Percentiles rank a stretch among this genome's conserved stretches.
Conservation (phyloP, 1,140 invertebrate species). For the Ceratitis capitata region DNA sequence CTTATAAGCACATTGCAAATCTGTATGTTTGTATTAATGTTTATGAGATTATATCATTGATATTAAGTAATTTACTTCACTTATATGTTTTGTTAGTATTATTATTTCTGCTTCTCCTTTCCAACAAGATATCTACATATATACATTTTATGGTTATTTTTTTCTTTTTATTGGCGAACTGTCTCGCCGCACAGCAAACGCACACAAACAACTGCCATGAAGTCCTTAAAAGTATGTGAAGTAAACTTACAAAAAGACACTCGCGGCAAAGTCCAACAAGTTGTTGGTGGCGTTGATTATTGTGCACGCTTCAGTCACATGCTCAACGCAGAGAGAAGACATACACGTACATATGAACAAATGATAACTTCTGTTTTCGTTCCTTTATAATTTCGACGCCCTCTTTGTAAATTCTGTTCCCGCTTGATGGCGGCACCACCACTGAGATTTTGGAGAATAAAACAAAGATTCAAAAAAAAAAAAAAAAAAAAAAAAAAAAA, state of each 20-base stretch:
- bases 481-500: background rate
- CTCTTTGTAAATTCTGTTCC: background rate
- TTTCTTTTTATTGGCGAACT: background rate
- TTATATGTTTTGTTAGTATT: background rate
- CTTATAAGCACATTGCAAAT: too few relatives aligned
- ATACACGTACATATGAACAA: background rate
- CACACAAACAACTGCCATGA: background rate
- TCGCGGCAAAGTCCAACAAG: background rate
- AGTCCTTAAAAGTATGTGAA: background rate
- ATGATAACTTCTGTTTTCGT: background rate
- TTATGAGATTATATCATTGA: background rate
- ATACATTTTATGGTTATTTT: background rate
- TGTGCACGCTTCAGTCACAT: constrained; percentile 20
- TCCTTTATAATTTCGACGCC: background rate
- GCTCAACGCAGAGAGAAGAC: background rate
- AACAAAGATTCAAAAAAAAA: background rate
- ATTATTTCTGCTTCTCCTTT: background rate
- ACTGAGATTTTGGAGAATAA: background rate
- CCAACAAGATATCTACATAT: background rate
- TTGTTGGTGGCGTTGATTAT: background rate
- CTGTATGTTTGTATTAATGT: background rate
- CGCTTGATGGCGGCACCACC: background rate
- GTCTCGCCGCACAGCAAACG: background rate
- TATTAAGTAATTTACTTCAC: background rate
- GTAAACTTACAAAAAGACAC: background rate